Evolutionary conservation across 2,888 invertebrate species (phyloP), one percentile per base, ranked within the genome.

Genomic region (Torymus aiolomorphi): DNA sequence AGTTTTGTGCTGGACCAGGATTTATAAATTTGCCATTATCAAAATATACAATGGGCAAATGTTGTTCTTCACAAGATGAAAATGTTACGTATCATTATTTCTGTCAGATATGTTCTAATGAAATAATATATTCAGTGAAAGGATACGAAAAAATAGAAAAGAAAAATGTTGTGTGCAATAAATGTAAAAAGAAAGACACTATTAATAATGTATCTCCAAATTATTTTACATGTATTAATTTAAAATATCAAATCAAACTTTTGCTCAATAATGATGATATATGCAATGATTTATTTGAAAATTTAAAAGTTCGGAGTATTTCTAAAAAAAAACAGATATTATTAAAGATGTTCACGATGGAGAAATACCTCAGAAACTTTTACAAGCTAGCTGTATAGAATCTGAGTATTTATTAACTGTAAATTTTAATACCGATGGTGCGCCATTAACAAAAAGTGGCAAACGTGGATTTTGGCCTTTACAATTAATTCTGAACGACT

Each of bases 391-490:
- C n/a, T 13, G 14, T 13, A 56, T 13, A 12, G 14, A 56, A 56
- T 12, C 3, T 14, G 56, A 56, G 56, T 56, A 56, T 56, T 13
- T 56, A 13, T 56, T 56, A 56, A 56, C 56, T 12, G 13, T 56
- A 5, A 56, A 56, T 56, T 56, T 5, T 13, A 62, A 13, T 31
- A 74, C 65, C 8, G 65, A 74, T 54, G 73, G 73, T 31, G 73
- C 65, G n/a, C 73, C 73, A 24, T 42, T 74, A 16, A 56, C 56
- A 12, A 74, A 74, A 56, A 74, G 73, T 74, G 73, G 16, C n/a
- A 65, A 74, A 13, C 52, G 65, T n/a, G 31, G 31, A 52, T 74
- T 74, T 65, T 74, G 56, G 63, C 73, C 73, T 8, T 8, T 54
- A 4, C 56, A 65, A 65, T 24, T 24, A 16, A 54, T 2, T 18